phyloP scores from a whole-genome alignment of 2,888 invertebrate genomes.

The Lasioglossum vierecki region DNA sequence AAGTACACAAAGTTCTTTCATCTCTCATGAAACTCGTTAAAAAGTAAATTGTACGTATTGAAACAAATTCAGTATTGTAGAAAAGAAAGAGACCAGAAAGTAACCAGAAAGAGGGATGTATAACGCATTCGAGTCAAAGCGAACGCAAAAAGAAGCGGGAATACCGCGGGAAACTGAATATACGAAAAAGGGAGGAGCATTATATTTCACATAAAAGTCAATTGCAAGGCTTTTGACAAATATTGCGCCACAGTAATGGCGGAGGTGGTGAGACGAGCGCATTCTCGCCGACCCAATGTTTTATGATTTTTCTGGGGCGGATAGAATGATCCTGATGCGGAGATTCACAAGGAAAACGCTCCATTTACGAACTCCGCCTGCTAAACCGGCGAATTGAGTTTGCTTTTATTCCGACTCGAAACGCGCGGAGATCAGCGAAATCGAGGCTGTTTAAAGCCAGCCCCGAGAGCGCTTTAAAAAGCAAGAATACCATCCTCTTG shows the following conservation, averaged over 20 bases:
- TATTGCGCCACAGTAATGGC: constrained; percentile 46
- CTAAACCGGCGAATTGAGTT: constrained; percentile 40
- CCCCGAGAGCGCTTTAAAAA: constrained; percentile 27
- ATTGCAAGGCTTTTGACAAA: constrained; percentile 59
- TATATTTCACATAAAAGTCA: not conserved
- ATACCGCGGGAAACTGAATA: not conserved
- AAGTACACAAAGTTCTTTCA: not conserved
- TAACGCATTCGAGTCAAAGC: not conserved
- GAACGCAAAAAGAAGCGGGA: not conserved
- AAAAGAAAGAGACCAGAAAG: not conserved
- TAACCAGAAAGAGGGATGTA: not conserved
- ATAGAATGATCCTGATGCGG: constrained; percentile 26
- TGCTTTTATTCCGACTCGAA: constrained; percentile 37
- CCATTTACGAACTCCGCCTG: constrained; percentile 44
- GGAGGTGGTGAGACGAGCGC: constrained; percentile 61
- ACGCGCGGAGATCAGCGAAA: constrained; percentile 29
- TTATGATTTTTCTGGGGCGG: constrained; percentile 54
- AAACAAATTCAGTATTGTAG: not conserved
- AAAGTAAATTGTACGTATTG: not conserved
- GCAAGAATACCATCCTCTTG: not conserved
- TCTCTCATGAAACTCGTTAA: not conserved
- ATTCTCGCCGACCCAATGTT: constrained; percentile 45
- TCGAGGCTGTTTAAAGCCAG: constrained; percentile 34
- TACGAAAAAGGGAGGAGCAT: not conserved
- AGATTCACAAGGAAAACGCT: constrained; percentile 33